phyloP scores from a whole-genome alignment of 2,797 vertebrate species.

The Anisognathus igniventris region DNA sequence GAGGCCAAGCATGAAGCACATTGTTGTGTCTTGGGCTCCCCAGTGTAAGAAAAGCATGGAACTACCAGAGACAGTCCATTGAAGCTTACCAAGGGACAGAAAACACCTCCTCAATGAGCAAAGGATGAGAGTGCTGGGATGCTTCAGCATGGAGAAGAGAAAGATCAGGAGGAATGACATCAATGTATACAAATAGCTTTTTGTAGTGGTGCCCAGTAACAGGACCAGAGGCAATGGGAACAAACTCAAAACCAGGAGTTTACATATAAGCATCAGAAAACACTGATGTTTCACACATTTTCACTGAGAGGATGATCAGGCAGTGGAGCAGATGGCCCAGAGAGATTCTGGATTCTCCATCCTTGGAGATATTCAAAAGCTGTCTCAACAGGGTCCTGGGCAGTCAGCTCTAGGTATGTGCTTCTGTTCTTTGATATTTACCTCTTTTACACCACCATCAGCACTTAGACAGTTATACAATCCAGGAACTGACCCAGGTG shows the following conservation, averaged over 20 bases:
- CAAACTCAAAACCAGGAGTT: background rate
- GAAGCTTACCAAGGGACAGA: background rate
- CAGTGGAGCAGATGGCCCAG: background rate
- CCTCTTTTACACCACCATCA: background rate
- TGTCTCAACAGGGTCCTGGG: background rate
- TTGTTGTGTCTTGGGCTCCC: background rate
- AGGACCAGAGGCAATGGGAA: background rate
- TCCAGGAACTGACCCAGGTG: background rate
- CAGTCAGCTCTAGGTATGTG: background rate
- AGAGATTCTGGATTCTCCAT: background rate
- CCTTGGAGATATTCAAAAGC: background rate
- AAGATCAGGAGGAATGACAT: background rate
- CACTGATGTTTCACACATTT: background rate
- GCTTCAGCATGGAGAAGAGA: background rate
- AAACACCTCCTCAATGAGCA: background rate
- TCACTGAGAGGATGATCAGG: fast-evolving
- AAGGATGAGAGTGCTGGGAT: background rate
- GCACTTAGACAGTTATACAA: background rate
- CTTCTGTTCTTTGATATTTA: background rate
- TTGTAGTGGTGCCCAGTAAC: background rate
- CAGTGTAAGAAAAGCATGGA: background rate
- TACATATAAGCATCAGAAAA: background rate
- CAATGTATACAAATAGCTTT: background rate
- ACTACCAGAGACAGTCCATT: background rate
- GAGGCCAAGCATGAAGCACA: background rate